A percentile compares a stretch with the other conserved stretches of the same genome.
Evolutionary conservation across 2,113 vertebrate genomes (phyloP).

Genomic region (Calidris pygmaea): DNA sequence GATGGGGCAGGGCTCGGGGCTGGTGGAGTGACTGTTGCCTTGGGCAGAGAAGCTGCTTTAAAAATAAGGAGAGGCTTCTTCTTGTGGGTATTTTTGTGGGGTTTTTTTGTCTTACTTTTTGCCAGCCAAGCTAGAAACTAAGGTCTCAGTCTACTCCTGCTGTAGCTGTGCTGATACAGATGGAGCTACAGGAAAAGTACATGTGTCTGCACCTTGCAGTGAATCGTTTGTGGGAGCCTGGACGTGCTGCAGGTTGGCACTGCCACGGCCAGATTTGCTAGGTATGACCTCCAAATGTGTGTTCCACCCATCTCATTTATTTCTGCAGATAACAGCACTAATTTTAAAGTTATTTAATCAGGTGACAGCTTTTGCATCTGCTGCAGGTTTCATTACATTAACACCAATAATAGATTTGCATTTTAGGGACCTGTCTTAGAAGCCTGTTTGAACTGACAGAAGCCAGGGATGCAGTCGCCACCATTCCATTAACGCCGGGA

Average conservation of each 20-base stretch:
- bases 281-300: fast-evolving
- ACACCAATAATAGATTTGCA: background rate
- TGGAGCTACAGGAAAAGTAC: background rate
- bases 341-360: background rate
- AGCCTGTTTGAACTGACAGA: background rate
- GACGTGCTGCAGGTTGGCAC: background rate
- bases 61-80: background rate
- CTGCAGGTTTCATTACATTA: background rate
- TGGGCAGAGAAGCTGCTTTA: background rate
- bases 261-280: fast-evolving
- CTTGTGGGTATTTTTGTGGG: too few species aligned
- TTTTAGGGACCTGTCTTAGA: background rate
- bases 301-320: background rate
- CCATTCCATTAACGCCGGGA: background rate
- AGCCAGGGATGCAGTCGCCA: background rate
- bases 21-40: background rate
- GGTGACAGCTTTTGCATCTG: background rate
- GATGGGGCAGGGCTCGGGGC: background rate
- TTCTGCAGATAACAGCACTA: background rate
- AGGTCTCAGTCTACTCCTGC: background rate
- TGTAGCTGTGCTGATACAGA: background rate
- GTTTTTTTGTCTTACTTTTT: background rate
- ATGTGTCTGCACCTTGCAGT: fast-evolving
- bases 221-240: background rate
- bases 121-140: fast-evolving